Conservation (phyloP, 2,797 vertebrate genomes). For the Hozukius guyotensis region DNA sequence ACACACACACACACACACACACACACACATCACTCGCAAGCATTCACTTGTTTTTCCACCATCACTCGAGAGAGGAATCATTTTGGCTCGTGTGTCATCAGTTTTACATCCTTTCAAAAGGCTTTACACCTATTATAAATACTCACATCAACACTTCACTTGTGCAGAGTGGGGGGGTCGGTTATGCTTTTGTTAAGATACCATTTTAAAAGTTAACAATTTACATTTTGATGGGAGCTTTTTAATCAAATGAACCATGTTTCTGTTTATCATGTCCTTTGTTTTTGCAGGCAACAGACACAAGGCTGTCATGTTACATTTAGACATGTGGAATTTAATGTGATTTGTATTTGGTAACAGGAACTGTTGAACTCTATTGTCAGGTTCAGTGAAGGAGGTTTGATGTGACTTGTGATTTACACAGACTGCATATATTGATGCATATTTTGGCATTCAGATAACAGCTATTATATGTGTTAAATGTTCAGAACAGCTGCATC, state of each 20-base stretch:
- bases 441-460: neutral
- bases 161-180: neutral
- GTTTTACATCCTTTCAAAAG: slow-evolving; percentile 16
- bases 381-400: neutral
- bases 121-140: slow-evolving; percentile 43
- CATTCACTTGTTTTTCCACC: slow-evolving; percentile 11
- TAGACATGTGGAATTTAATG: neutral
- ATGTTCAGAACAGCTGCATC: slow-evolving; percentile 21
- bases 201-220: neutral
- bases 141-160: slow-evolving; percentile 3
- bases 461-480: neutral
- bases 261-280: neutral
- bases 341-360: neutral
- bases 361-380: neutral
- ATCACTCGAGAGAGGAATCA: slow-evolving; percentile 38
- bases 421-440: neutral
- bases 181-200: neutral
- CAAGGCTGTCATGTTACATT: neutral
- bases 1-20: neutral
- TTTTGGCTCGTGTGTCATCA: slow-evolving; percentile 37
- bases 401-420: neutral
- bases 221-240: neutral
- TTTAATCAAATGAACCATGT: neutral
- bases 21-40: neutral
- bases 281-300: neutral